These are phyloP conservation scores for Sebastes melanostomus DNA, from an alignment of 2,797 vertebrate species.

Conservation along the genomic window DNA sequence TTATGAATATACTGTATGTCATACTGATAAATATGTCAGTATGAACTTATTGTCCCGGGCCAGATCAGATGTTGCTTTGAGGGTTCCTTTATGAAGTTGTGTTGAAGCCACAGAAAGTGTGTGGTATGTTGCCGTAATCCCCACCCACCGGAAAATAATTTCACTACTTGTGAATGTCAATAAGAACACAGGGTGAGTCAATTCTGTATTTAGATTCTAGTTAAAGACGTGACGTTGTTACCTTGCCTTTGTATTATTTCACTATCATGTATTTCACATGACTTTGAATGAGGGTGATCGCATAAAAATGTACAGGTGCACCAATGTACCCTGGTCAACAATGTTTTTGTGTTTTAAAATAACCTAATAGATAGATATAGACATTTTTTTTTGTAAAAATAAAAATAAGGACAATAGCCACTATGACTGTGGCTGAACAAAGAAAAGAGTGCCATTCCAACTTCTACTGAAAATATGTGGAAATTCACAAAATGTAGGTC, in stretches of 20 bases:
- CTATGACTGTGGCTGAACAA: too few relatives aligned
- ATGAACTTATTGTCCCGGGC: neutral
- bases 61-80: neutral
- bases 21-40: neutral
- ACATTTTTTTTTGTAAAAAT: neutral
- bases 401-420: neutral
- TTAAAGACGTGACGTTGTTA: neutral
- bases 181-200: neutral
- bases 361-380: too few relatives aligned
- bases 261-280: neutral
- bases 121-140: neutral
- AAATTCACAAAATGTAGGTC: neutral
- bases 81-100: too few relatives aligned
- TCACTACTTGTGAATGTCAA: neutral
- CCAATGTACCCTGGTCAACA: neutral
- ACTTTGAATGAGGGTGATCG: neutral
- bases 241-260: neutral
- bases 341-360: too few relatives aligned
- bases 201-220: neutral
- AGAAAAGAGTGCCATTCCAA: too few relatives aligned
- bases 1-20: neutral
- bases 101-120: too few relatives aligned
- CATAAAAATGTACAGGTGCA: neutral
- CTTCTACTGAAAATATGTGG: neutral
- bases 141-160: neutral